Percentiles rank a stretch among this genome's conserved stretches.
Conservation (phyloP, 2,888 invertebrate species). For the Brachyopa scutellaris region DNA sequence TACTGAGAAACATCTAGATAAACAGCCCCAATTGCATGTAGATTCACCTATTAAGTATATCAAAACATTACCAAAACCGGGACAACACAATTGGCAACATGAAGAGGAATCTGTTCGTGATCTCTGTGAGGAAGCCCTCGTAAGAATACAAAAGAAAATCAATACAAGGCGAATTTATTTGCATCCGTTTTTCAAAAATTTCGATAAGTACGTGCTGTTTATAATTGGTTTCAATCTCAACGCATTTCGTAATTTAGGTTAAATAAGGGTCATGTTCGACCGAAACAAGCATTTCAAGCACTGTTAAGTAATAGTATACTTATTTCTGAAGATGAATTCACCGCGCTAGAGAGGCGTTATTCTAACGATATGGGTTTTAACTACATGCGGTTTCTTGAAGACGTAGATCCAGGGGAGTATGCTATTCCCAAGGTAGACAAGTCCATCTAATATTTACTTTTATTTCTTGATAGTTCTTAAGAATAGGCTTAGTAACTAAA, state of each 20-base stretch:
- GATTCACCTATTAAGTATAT: conserved; percentile 84
- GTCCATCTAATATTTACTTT: no score
- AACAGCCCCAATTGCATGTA: conserved; percentile 85
- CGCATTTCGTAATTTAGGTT: conserved; percentile 81
- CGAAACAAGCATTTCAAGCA: conserved; percentile 87
- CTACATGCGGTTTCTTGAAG: conserved; percentile 87
- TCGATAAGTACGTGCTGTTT: conserved; percentile 84
- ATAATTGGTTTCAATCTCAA: background rate
- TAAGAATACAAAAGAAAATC: conserved; percentile 85
- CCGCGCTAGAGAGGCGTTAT: conserved; percentile 87
- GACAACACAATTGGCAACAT: conserved; percentile 83
- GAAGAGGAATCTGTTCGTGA: conserved; percentile 81
- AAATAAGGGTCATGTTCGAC: conserved; percentile 88
- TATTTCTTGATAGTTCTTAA: no score
- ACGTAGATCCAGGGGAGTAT: conserved; percentile 82
- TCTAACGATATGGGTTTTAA: conserved; percentile 89
- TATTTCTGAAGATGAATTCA: conserved; percentile 86
- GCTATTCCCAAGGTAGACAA: conserved; percentile 76
- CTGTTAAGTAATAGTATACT: conserved; percentile 87
- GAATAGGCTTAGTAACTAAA: no score
- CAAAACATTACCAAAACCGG: conserved; percentile 82
- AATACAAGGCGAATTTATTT: conserved; percentile 85
- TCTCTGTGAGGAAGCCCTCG: conserved; percentile 85
- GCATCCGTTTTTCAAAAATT: conserved; percentile 87
- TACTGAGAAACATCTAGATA: conserved; percentile 86